Base-by-base conservation (phyloP, 2,113 vertebrate species). In the Pristiophorus japonicus region DNA sequence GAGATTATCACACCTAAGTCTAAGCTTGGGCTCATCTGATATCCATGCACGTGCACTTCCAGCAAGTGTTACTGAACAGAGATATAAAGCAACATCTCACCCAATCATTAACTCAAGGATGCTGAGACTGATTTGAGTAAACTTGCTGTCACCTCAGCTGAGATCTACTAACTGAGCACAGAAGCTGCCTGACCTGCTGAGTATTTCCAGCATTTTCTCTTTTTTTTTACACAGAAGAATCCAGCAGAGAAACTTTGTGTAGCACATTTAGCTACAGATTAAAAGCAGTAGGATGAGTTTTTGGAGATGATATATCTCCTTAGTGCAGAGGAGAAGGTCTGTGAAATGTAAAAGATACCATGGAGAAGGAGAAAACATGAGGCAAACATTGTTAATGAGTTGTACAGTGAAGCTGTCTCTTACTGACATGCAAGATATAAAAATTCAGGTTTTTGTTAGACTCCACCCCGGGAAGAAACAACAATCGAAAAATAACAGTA, bases 401-500 rank as follows among this genome's bases (percentile, higher is more conserved):
- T 94, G 91, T 66, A 45, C 65, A 66, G n/a, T 93, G n/a, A 93
- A 66, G 34, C 38, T 93, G 62, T 16, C 91, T 24, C n/a, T 93
- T 11, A 90, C 51, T 34, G 42, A 94, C n/a, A 20, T 42, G 7
- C 4, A 66, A 45, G 18, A 27, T 42, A 45, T 12, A 66, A 94
- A 66, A 38, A 67, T 22, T 42, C 30, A 22, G 12, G n/a, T 38
- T 42, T 88, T 14, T 66, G n/a, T 91, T 38, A 92, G 14, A 38
- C 42, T 94, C 2, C 63, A 66, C 34, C n/a, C 8, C 20, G 7
- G 7, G 63, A 66, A 7, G 42, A 67, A 94, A 45, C 18, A n/a
- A 16, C 63, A 45, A 66, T 94, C n/a, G 91, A 67, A 94, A 94
- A 47, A 90, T 90, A 90, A 66, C 91, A 94, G 63, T 65, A 67